A percentile compares a stretch with the other conserved stretches of the same genome.
Conservation (phyloP, 2,797 vertebrate genomes). For the Salmo trutta region DNA sequence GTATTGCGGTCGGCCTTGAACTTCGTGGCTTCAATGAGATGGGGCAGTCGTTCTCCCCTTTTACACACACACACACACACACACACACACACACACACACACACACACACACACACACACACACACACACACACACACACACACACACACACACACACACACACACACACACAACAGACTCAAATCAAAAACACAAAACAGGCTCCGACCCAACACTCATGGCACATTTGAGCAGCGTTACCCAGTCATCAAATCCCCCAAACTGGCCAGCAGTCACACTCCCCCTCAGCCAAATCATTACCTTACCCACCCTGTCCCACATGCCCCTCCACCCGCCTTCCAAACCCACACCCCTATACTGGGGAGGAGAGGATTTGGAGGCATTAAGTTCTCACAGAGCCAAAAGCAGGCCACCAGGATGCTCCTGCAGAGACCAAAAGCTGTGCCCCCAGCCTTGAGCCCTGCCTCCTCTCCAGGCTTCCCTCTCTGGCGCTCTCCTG, state of each 20-base stretch:
- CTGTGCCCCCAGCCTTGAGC: conserved; percentile 54
- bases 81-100: conserved; percentile 4
- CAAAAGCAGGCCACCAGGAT: conserved; percentile 65
- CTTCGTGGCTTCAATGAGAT: too few species aligned
- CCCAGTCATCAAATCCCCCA: conserved; percentile 53
- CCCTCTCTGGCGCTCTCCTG: conserved; percentile 31
- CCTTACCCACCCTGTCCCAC: conserved; percentile 29
- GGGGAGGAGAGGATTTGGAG: conserved; percentile 22
- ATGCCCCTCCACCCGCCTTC: conserved; percentile 25
- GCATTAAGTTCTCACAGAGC: conserved; percentile 36
- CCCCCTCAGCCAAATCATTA: conserved; percentile 59
- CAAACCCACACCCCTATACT: conserved; percentile 9
- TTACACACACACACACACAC: conserved; percentile 22
- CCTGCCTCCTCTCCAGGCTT: conserved; percentile 35
- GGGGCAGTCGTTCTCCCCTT: too few species aligned
- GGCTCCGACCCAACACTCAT: conserved; percentile 48
- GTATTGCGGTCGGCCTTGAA: too few species aligned
- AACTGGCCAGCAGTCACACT: conserved; percentile 47
- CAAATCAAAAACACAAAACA: conserved; percentile 47
- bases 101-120: too few species aligned
- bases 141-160: neutral
- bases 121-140: too few species aligned
- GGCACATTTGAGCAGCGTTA: conserved; percentile 44
- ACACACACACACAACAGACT: conserved; percentile 27
- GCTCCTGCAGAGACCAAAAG: conserved; percentile 66